These are phyloP conservation scores for Tokudaia muenninki DNA, from an alignment of 2,797 vertebrate genomes.

Conservation along the genomic window DNA sequence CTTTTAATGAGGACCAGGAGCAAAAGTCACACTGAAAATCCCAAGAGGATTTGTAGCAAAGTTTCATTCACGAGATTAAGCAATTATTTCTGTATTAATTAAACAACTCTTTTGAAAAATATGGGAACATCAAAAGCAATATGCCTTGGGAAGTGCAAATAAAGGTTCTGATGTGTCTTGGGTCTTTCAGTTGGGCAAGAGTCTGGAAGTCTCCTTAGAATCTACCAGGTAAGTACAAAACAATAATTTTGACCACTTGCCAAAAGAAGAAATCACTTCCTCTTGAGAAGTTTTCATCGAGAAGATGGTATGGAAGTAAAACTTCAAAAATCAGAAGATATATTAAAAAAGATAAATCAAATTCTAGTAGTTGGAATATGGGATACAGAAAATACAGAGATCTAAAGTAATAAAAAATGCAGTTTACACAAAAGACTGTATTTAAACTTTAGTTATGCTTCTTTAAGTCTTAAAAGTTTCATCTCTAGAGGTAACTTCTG, in stretches of 20 bases:
- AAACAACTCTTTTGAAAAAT: not conserved
- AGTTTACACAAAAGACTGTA: not conserved
- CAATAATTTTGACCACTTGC: not conserved
- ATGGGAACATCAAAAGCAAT: not conserved
- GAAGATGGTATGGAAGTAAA: not conserved
- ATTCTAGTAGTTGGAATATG: not conserved
- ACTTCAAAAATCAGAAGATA: not conserved
- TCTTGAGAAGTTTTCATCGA: not conserved
- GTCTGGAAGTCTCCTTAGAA: not conserved
- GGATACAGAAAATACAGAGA: not conserved
- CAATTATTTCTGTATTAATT: constrained; percentile 22
- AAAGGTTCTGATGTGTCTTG: not conserved
- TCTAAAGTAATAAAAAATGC: not conserved
- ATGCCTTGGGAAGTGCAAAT: not conserved
- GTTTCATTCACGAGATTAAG: constrained; percentile 9
- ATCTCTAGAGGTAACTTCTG: not conserved
- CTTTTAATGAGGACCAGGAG: not conserved
- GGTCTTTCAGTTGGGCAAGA: not conserved
- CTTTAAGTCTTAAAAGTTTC: not conserved
- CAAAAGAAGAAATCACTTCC: not conserved
- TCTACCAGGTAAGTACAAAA: not conserved
- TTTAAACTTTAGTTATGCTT: not conserved
- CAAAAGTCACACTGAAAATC: constrained; percentile 3
- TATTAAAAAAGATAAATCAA: not conserved
- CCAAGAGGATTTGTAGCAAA: not conserved